phyloP scores from a whole-genome alignment of 2,888 invertebrate genomes.

The Sisyra terminalis region DNA sequence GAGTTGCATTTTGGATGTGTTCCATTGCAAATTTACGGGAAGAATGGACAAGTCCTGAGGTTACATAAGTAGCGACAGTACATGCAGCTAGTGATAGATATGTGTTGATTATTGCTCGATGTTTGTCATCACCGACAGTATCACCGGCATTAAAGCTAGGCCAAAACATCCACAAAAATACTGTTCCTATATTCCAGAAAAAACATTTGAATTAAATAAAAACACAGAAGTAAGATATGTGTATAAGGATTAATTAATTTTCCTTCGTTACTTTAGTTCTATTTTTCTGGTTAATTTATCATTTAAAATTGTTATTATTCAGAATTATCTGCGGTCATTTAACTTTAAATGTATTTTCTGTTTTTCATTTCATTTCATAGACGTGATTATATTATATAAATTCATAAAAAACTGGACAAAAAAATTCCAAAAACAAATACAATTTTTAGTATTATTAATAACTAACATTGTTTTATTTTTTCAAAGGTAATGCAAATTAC shows the following conservation, averaged over 20 bases:
- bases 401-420: too few relatives aligned
- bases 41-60: slow-evolving; percentile 60
- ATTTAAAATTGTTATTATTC: too few relatives aligned
- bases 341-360: too few relatives aligned
- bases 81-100: slow-evolving; percentile 73
- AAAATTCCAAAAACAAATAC: too few relatives aligned
- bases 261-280: too few relatives aligned
- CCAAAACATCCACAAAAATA: slow-evolving; percentile 95
- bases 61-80: slow-evolving; percentile 66
- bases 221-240: neutral
- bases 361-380: too few relatives aligned
- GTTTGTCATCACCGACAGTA: slow-evolving; percentile 50
- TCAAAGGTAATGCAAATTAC: too few relatives aligned
- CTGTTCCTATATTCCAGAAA: slow-evolving; percentile 47
- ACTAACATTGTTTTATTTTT: too few relatives aligned
- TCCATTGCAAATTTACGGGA: slow-evolving; percentile 77
- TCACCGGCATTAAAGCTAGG: slow-evolving; percentile 89
- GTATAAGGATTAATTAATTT: neutral
- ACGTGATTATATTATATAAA: too few relatives aligned
- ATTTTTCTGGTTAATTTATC: too few relatives aligned
- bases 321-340: too few relatives aligned
- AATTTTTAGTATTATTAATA: too few relatives aligned
- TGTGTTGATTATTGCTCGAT: slow-evolving; percentile 84
- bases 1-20: slow-evolving; percentile 84
- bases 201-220: neutral